Percentiles rank a stretch among this genome's conserved stretches.
Evolutionary conservation across 2,888 invertebrate species (phyloP).

Genomic region (Erebia epiphron): DNA sequence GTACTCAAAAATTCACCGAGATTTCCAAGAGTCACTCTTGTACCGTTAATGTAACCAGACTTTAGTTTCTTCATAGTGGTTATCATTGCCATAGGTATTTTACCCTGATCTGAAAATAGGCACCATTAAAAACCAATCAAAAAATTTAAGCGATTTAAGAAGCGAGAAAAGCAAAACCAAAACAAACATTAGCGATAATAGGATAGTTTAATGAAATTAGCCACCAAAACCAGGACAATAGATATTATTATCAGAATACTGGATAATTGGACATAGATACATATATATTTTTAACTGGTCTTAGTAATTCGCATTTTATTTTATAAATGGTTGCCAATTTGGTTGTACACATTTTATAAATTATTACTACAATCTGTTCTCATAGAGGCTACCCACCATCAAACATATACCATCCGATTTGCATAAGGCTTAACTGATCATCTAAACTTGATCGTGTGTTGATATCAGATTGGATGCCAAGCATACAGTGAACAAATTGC

Average conservation of each 20-base stretch:
- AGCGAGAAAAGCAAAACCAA: conserved; percentile 13
- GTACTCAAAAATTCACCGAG: conserved; percentile 97
- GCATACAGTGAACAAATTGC: too few relatives aligned
- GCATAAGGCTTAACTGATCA: too few relatives aligned
- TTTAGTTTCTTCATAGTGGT: conserved; percentile 99
- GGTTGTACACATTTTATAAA: too few relatives aligned
- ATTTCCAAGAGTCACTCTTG: conserved; percentile 97
- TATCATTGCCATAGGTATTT: conserved; percentile 96
- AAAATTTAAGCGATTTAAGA: neutral
- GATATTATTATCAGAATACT: neutral
- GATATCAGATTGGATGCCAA: too few relatives aligned
- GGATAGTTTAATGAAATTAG: neutral
- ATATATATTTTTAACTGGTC: too few relatives aligned
- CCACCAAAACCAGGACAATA: neutral
- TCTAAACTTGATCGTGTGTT: too few relatives aligned
- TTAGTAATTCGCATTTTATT: too few relatives aligned
- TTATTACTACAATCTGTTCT: too few relatives aligned
- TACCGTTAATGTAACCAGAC: conserved; percentile 99
- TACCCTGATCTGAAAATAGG: conserved; percentile 90
- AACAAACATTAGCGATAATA: conserved; percentile 22
- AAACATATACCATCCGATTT: too few relatives aligned
- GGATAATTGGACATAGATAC: too few relatives aligned
- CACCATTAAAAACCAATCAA: neutral
- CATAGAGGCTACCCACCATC: too few relatives aligned
- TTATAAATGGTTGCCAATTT: too few relatives aligned